These are phyloP conservation scores for Acanthiza pusilla DNA, from an alignment of 2,797 vertebrate species.

Conservation along the genomic window DNA sequence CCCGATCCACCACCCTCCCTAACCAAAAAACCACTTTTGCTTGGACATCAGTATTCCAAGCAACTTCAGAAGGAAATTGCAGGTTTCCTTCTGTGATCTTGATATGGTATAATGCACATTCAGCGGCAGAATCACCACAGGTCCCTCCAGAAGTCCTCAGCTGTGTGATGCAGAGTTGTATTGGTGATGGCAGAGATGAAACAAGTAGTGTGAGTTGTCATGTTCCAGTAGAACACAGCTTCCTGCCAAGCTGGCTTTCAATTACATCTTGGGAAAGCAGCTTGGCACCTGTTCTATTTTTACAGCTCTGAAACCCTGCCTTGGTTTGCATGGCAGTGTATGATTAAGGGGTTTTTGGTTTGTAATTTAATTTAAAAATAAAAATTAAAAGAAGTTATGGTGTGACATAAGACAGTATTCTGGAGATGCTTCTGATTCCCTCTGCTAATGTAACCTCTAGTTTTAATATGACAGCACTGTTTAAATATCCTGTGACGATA, in stretches of 20 bases:
- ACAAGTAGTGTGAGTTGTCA: not conserved
- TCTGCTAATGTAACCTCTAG: not conserved
- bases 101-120: not conserved
- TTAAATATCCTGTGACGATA: not conserved
- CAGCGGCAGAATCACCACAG: not conserved
- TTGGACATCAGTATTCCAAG: not conserved
- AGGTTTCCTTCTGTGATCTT: not conserved
- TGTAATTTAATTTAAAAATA: not conserved
- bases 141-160: not conserved
- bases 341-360: accelerated
- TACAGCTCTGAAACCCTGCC: not conserved
- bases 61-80: not conserved
- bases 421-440: not conserved
- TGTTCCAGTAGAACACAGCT: not conserved
- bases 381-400: not conserved
- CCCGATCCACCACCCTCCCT: too few relatives aligned
- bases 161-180: not conserved
- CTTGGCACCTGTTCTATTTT: not conserved
- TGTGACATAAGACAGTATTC: not conserved
- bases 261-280: not conserved
- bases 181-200: not conserved
- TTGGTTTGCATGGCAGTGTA: not conserved
- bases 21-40: not conserved
- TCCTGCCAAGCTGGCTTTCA: not conserved
- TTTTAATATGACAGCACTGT: not conserved